Base-by-base conservation (phyloP, 2,888 invertebrate genomes). In the Rhimphoctona megacephalus region DNA sequence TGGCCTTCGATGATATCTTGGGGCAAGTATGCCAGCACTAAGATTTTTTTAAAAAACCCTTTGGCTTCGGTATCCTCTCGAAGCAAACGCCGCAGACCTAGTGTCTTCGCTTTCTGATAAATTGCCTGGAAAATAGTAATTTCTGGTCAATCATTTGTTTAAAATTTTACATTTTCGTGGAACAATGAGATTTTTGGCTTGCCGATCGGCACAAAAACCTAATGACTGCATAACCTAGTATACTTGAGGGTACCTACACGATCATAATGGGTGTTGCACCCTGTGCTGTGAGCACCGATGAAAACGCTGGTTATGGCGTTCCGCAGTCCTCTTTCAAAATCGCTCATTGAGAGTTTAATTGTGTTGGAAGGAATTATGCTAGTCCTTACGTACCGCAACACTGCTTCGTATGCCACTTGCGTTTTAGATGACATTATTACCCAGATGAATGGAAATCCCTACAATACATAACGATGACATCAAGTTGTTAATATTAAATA, bases 221-320 rank as follows among this genome's bases (percentile, higher is more conserved):
- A 3, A 9, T 1, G 11, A 57, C 25, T 22, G 43, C 22, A 69
- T 14, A 69, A 43, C 22, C 57, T 25, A 57, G n/a, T 49, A 17
- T 19, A 19, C 19, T 64, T 17, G 19, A 49, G 64, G 19, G 8
- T 61, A 61, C 61, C 19, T 76, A 76, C 74, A 2, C 74, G 57
- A 61, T 76, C 74, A 30, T 69, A 69, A 30, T 76, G 82, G 9
- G 54, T 67, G 43, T 82, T 82, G 30, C 74, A 82, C 19, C 82
- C 82, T 6, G 82, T 76, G 22, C 67, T 67, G n/a, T 17, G 69
- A 6, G 76, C 76, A 4, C n/a, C 25, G 8, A 54, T 6, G 19
- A 76, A 82, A 0, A 76, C 76, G 19, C 30, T 30, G 1, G 43
- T 49, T 22, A 82, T 25, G 3, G 82, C 82, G 25, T 76, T 82